Evolutionary conservation across 1,140 invertebrate genomes (phyloP).

Genomic region (Temnothorax nylanderi): DNA sequence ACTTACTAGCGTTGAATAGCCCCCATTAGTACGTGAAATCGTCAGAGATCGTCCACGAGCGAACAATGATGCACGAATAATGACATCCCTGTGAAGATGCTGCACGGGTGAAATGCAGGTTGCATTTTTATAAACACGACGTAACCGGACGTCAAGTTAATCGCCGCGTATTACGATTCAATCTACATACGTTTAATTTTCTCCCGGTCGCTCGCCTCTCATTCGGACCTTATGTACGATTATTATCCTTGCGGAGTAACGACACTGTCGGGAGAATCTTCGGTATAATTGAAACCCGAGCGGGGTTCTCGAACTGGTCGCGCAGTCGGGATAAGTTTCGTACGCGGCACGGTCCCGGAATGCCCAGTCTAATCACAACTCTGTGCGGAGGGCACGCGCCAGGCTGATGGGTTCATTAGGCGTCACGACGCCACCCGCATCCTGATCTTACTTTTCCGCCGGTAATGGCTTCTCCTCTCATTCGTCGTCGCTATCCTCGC

Average conservation of each 20-base stretch:
- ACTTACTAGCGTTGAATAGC: constrained; percentile 59
- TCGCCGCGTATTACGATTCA: not conserved
- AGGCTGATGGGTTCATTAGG: constrained; percentile 77
- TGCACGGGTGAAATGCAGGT: not conserved
- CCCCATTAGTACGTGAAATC: not conserved
- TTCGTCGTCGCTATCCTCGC: constrained; percentile 57
- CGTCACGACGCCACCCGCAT: constrained; percentile 73
- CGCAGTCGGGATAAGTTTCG: constrained; percentile 60
- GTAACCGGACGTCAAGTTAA: not conserved
- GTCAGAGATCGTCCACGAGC: not conserved
- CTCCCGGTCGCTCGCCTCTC: not conserved
- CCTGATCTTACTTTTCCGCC: constrained; percentile 74
- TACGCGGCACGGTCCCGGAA: constrained; percentile 49
- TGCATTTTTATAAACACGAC: not conserved
- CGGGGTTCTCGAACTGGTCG: constrained; percentile 30
- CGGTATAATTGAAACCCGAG: constrained; percentile 66
- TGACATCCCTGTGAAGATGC: not conserved
- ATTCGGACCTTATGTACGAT: constrained; percentile 20
- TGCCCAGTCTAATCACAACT: constrained; percentile 79
- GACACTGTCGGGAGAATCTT: constrained; percentile 45
- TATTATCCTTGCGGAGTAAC: constrained; percentile 45
- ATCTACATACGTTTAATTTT: constrained; percentile 35
- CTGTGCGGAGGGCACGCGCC: constrained; percentile 69
- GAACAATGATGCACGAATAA: not conserved
- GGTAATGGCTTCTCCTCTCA: constrained; percentile 59